Evolutionary conservation across 2,888 invertebrate species (phyloP).

Genomic region (Ormyrus nitidulus): DNA sequence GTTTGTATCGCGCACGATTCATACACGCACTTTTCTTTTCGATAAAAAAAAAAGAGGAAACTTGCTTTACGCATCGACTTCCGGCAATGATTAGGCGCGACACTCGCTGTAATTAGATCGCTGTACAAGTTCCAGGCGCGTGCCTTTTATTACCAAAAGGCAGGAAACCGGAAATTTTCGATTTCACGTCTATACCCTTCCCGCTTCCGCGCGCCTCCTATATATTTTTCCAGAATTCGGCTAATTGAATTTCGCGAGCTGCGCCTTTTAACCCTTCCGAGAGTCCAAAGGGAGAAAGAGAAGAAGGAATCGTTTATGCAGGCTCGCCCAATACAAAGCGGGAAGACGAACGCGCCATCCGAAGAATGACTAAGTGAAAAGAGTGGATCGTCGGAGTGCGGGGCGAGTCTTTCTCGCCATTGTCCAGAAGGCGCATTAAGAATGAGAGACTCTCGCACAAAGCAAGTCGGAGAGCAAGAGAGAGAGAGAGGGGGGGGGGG

Average conservation of each 20-base stretch:
- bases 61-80: constrained; percentile 62
- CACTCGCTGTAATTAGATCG: constrained; percentile 28
- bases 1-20: background rate
- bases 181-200: constrained; percentile 21
- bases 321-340: background rate
- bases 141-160: constrained; percentile 15
- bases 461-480: constrained; percentile 63
- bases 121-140: background rate
- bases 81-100: constrained; percentile 33
- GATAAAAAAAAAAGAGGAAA: constrained; percentile 57
- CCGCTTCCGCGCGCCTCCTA: constrained; percentile 8
- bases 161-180: constrained; percentile 46
- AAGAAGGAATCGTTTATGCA: constrained; percentile 12
- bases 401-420: constrained; percentile 67
- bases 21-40: background rate
- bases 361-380: constrained; percentile 54
- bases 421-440: constrained; percentile 70
- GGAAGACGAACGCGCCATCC: constrained; percentile 53
- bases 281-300: background rate
- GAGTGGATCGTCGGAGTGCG: constrained; percentile 58
- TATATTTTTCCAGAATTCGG: background rate
- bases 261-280: too few species aligned
- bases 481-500: constrained; percentile 4
- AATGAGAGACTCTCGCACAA: constrained; percentile 55
- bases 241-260: background rate